phyloP scores from a whole-genome alignment of 2,113 vertebrate species.

The Phalacrocorax aristotelis region DNA sequence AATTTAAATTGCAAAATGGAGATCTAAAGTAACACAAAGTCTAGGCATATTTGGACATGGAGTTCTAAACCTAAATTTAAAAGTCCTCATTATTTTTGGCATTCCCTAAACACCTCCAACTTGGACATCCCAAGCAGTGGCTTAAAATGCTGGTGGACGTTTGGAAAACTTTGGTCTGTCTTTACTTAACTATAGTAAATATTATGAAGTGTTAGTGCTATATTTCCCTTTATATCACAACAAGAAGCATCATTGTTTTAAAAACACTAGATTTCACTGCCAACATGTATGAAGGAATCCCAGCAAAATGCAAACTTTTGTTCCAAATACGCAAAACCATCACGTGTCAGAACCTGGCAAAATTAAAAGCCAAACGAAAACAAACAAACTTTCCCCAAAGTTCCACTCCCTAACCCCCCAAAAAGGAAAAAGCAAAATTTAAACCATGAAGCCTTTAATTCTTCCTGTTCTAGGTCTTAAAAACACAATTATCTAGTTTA shows the following conservation, averaged over 20 bases:
- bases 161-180: constrained; percentile 21
- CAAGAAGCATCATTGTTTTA: constrained; percentile 3
- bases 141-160: neutral
- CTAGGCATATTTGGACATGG: neutral
- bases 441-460: neutral
- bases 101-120: neutral
- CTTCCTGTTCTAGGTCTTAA: neutral
- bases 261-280: neutral
- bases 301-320: neutral
- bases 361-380: neutral
- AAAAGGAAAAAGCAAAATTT: neutral
- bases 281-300: neutral
- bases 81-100: constrained; percentile 41
- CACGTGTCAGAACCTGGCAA: neutral
- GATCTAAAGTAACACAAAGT: constrained; percentile 15
- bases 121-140: neutral
- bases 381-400: neutral
- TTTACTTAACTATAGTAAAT: constrained; percentile 46
- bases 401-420: neutral
- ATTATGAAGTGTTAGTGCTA: neutral
- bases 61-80: constrained; percentile 23
- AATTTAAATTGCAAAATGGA: constrained; percentile 38
- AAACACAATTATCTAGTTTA: neutral
- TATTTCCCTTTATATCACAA: constrained; percentile 32
- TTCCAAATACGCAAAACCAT: neutral